Percentiles rank a stretch among this genome's conserved stretches.
phyloP scores from a whole-genome alignment of 2,888 invertebrate genomes.

The Phragmatobia fuliginosa region DNA sequence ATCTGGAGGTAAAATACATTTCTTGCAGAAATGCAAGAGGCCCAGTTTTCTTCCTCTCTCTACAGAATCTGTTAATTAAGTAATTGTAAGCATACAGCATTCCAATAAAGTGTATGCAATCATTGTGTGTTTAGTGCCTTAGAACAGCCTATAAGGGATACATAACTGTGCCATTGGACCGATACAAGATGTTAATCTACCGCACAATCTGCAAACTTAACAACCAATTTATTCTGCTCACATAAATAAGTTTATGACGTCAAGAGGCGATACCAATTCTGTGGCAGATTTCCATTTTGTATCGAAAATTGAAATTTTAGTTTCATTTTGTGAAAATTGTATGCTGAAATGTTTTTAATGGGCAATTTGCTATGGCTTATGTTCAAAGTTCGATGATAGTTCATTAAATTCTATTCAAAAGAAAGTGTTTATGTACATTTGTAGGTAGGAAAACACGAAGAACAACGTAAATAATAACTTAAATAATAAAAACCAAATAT shows the following conservation, averaged over 20 bases:
- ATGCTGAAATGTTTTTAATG: background rate
- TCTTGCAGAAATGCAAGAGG: background rate
- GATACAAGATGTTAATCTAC: conserved; percentile 49
- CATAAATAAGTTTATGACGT: conserved; percentile 41
- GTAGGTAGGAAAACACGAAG: no score
- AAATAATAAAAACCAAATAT: no score
- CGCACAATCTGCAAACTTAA: conserved; percentile 41
- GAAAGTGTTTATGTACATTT: no score
- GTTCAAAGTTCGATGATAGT: background rate
- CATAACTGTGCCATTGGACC: conserved; percentile 34
- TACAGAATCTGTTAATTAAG: background rate
- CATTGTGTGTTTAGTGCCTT: conserved; percentile 23
- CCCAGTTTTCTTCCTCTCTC: background rate
- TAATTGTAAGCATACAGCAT: background rate
- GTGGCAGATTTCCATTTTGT: conserved; percentile 15
- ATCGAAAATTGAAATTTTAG: conserved; percentile 1
- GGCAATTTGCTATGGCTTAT: background rate
- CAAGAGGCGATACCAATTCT: conserved; percentile 31
- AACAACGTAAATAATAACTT: no score
- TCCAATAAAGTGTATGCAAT: background rate
- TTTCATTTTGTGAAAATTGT: background rate
- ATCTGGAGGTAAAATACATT: background rate
- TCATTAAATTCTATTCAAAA: no score
- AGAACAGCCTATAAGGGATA: conserved; percentile 30
- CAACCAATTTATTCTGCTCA: conserved; percentile 46